Conservation (phyloP, 2,113 vertebrate species). For the Argyrosomus japonicus region DNA sequence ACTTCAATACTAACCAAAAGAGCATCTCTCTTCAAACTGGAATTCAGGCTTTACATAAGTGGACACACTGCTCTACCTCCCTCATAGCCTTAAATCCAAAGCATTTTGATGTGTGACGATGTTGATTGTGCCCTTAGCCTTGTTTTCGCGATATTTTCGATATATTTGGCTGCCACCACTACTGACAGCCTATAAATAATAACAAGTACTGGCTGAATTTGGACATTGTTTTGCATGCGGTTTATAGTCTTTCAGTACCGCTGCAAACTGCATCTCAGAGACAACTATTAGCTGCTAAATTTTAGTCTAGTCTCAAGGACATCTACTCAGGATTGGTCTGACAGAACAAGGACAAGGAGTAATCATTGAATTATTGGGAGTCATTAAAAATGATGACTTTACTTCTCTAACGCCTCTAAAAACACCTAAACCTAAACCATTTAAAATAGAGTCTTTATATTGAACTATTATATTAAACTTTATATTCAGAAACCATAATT, state of each 20-base stretch:
- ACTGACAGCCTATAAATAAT: constrained; percentile 8
- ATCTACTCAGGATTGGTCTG: background rate
- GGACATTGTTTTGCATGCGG: background rate
- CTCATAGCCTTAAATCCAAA: background rate
- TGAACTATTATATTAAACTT: background rate
- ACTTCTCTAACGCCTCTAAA: background rate
- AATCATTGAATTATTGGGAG: background rate
- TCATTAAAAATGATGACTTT: background rate
- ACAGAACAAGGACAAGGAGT: background rate
- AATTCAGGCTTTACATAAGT: background rate
- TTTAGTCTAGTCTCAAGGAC: constrained; percentile 10
- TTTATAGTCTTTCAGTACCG: background rate
- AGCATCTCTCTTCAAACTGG: background rate
- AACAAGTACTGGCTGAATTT: background rate
- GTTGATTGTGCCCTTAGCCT: background rate
- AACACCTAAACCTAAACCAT: background rate
- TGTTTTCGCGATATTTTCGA: background rate
- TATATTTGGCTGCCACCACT: background rate
- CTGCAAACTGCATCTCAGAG: background rate
- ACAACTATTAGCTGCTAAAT: background rate
- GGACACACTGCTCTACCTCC: background rate
- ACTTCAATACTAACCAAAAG: background rate
- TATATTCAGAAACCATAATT: background rate
- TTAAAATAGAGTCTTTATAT: background rate
- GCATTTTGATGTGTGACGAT: background rate